phyloP scores from a whole-genome alignment of 2,797 vertebrate genomes.

The Enteromius paludinosus region DNA sequence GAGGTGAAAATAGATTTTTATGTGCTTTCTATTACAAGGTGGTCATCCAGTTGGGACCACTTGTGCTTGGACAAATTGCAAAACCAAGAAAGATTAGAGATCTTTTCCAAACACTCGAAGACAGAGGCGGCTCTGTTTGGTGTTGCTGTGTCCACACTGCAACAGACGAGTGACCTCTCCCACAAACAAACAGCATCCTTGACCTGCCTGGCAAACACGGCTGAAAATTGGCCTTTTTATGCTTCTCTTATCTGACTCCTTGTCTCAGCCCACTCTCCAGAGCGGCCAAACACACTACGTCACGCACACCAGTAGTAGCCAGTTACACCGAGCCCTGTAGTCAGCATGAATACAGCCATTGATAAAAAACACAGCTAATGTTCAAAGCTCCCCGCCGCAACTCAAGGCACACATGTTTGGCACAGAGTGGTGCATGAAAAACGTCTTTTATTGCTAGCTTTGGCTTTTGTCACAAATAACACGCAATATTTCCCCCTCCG shows the following conservation, averaged over 20 bases:
- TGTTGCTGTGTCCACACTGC: slow-evolving; percentile 21
- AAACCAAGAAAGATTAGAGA: slow-evolving; percentile 49
- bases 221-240: slow-evolving; percentile 53
- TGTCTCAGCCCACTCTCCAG: slow-evolving; percentile 22
- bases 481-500: slow-evolving; percentile 46
- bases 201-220: slow-evolving; percentile 54
- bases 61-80: slow-evolving; percentile 26
- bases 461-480: slow-evolving; percentile 49
- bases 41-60: slow-evolving; percentile 14
- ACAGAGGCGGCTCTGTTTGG: slow-evolving; percentile 18
- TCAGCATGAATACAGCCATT: slow-evolving; percentile 58
- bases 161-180: slow-evolving; percentile 53
- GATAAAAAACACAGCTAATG: slow-evolving; percentile 55
- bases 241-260: slow-evolving; percentile 53
- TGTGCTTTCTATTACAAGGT: slow-evolving; percentile 7
- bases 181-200: slow-evolving; percentile 59
- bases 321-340: slow-evolving; percentile 30
- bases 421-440: slow-evolving; percentile 50
- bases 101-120: slow-evolving; percentile 35
- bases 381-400: slow-evolving; percentile 42
- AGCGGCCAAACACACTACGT: slow-evolving; percentile 42
- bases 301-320: slow-evolving; percentile 28
- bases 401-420: slow-evolving; percentile 30
- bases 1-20: slow-evolving; percentile 25
- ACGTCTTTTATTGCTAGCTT: slow-evolving; percentile 54